phyloP scores from a whole-genome alignment of 2,888 invertebrate species.

The Brenthis ino region DNA sequence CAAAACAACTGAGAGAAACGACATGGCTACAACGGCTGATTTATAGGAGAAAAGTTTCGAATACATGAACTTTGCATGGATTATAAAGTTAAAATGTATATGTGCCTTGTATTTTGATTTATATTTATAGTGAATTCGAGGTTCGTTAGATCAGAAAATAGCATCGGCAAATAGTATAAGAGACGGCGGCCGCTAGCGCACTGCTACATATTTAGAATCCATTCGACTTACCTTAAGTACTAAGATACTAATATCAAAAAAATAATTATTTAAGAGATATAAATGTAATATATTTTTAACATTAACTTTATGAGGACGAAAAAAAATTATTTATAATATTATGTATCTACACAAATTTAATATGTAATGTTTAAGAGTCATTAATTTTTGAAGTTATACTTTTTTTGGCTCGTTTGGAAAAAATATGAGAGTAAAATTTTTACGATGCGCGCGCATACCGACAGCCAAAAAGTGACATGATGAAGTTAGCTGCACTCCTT shows the following conservation, averaged over 20 bases:
- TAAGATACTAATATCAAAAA: not conserved
- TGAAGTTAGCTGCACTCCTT: too few species aligned
- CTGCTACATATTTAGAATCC: slow-evolving; percentile 36
- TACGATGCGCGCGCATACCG: too few species aligned
- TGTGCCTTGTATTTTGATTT: slow-evolving; percentile 42
- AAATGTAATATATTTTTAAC: too few species aligned
- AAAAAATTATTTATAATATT: too few species aligned
- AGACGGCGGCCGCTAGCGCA: slow-evolving; percentile 39
- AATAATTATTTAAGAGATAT: too few species aligned
- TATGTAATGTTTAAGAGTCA: too few species aligned
- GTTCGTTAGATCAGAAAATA: slow-evolving; percentile 63
- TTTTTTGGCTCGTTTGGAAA: too few species aligned
- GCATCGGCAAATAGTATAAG: slow-evolving; percentile 13
- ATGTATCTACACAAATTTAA: too few species aligned
- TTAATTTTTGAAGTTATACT: too few species aligned
- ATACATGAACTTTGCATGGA: slow-evolving; percentile 61
- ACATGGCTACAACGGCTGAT: slow-evolving; percentile 59
- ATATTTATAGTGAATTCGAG: slow-evolving; percentile 55
- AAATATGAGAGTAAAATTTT: too few species aligned
- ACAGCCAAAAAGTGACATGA: too few species aligned
- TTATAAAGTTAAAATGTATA: slow-evolving; percentile 34
- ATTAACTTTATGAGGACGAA: too few species aligned
- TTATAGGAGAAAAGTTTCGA: slow-evolving; percentile 46
- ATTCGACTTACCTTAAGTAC: slow-evolving; percentile 18
- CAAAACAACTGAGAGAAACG: slow-evolving; percentile 59